Evolutionary conservation across 2,113 vertebrate species (phyloP), one percentile per base, ranked within the genome.

Genomic region (Rhynchomys soricoides): DNA sequence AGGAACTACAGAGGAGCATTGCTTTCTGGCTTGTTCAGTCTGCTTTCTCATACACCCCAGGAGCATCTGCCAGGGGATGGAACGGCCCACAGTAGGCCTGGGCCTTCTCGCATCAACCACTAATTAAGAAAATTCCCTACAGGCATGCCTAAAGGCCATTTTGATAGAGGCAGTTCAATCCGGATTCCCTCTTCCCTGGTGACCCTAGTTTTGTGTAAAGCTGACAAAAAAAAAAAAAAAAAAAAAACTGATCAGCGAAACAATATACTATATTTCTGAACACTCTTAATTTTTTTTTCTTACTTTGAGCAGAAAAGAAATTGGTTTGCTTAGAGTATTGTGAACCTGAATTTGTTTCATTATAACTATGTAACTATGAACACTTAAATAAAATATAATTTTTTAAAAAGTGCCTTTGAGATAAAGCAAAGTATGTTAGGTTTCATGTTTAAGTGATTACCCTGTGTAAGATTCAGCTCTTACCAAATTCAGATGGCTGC

Each of bases 341-440:
- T 68, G 26, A 97, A 83, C 68, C 93, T 96, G 57, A 70, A 90
- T 64, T 90, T 88, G 86, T 89, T 95, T 89, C 91, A 82, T 92
- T 93, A 15, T 64, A 83, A 50, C 82, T 57, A 64, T 81, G 2
- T 62, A 74, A 59, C 43, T 87, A 22, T 78, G 64, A 62, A 82
- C 17, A 83, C 52, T 91, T 94, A 77, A 90, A n/a, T 91, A 89
- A 94, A 94, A 59, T 91, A 13, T 29, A 62, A 31, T 94, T 74
- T 40, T 91, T 93, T 88, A 13, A 13, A 83, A 93, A 97, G 48
- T 79, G 45, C 62, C 68, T 86, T 87, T 87, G 68, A 87, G 94
- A 86, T 96, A 50, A 92, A 94, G 66, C 59, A 82, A 90, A 86
- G 75, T 93, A 48, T 75, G 89, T 75, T 86, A 64, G 7, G 15